Percentiles rank a stretch among this genome's conserved stretches.
These are phyloP conservation scores for Cataglyphis hispanica DNA, from an alignment of 1,140 invertebrate species.

Conservation along the genomic window DNA sequence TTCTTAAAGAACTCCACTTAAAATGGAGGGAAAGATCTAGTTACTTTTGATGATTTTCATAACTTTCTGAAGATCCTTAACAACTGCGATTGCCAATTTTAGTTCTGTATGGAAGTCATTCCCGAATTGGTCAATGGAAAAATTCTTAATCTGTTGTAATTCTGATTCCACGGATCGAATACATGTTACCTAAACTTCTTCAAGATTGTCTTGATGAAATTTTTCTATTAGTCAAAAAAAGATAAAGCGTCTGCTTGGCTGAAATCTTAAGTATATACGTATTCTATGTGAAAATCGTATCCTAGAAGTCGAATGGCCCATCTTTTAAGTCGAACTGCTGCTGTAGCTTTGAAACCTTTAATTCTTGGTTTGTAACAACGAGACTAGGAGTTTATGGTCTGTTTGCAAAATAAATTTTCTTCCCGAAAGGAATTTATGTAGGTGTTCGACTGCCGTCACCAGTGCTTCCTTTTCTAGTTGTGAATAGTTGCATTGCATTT, in stretches of 20 bases:
- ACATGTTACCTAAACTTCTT: neutral
- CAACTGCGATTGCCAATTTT: neutral
- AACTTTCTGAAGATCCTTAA: neutral
- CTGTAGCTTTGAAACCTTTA: neutral
- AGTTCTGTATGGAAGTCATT: neutral
- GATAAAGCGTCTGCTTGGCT: conserved; percentile 17
- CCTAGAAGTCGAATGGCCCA: neutral
- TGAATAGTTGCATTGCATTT: too few species aligned
- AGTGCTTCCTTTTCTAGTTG: too few species aligned
- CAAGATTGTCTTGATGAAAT: neutral
- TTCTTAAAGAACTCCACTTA: neutral
- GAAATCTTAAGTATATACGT: conserved; percentile 2
- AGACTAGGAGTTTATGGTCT: conserved; percentile 9
- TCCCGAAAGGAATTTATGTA: too few species aligned
- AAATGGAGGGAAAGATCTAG: too few species aligned
- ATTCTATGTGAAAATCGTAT: neutral
- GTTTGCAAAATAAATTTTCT: too few species aligned
- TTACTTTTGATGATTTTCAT: too few species aligned
- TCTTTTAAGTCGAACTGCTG: neutral
- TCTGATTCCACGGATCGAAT: neutral
- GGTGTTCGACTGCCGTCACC: too few species aligned
- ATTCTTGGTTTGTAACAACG: neutral
- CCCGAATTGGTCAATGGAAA: neutral
- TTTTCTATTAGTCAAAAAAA: neutral
- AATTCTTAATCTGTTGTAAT: neutral